phyloP scores from a whole-genome alignment of 2,113 vertebrate genomes.

The Poecilia latipinna region DNA sequence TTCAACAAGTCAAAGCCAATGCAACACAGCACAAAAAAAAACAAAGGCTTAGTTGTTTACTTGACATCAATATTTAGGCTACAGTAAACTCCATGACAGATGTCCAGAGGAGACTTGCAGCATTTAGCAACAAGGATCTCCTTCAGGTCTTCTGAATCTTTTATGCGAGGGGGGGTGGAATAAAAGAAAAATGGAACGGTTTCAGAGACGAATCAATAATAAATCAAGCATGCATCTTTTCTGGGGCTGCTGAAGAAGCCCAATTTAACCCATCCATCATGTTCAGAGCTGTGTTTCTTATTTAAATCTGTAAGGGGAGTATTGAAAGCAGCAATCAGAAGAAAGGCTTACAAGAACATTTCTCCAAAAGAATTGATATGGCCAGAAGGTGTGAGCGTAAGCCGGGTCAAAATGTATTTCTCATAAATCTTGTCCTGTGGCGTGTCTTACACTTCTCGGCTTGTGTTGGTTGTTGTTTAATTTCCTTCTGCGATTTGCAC shows the following conservation, averaged over 20 bases:
- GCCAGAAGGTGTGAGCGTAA: neutral
- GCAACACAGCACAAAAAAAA: slow-evolving; percentile 1
- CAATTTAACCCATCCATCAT: slow-evolving; percentile 51
- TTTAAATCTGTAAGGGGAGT: slow-evolving; percentile 22
- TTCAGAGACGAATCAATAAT: slow-evolving; percentile 67
- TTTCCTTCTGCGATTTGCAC: neutral
- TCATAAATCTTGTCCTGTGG: neutral
- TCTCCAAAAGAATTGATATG: neutral
- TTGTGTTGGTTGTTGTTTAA: neutral
- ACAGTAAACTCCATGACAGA: slow-evolving; percentile 11
- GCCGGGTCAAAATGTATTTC: neutral
- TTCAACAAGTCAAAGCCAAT: slow-evolving; percentile 1
- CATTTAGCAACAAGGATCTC: slow-evolving; percentile 49
- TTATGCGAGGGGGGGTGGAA: slow-evolving; percentile 34
- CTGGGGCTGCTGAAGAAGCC: slow-evolving; percentile 25
- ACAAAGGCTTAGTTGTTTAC: slow-evolving; percentile 16
- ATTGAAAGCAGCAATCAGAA: slow-evolving; percentile 4
- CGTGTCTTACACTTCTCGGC: neutral
- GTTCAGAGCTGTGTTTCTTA: slow-evolving; percentile 10
- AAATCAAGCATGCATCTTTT: slow-evolving; percentile 59
- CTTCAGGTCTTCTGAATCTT: slow-evolving; percentile 63
- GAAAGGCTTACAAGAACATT: slow-evolving; percentile 5
- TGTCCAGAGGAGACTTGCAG: slow-evolving; percentile 27
- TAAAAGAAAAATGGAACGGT: slow-evolving; percentile 47
- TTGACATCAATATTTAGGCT: slow-evolving; percentile 59